Evolutionary conservation across 2,113 vertebrate species (phyloP).

Genomic region (Clarias batrachus): DNA sequence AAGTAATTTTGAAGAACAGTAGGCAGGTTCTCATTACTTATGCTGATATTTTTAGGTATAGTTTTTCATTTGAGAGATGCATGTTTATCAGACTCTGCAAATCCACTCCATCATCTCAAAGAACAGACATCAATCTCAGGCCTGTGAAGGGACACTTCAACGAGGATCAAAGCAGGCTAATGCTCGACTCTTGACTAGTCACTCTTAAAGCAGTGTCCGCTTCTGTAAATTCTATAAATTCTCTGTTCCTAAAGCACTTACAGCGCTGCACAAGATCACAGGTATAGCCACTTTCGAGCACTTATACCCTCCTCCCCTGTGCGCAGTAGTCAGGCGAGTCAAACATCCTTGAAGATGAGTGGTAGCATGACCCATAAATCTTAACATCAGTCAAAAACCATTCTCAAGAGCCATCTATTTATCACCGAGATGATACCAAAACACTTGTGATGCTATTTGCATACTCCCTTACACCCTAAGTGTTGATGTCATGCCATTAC

Average conservation of each 20-base stretch:
- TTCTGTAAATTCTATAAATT: conserved; percentile 34
- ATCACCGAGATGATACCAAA: conserved; percentile 37
- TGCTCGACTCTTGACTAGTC: conserved; percentile 31
- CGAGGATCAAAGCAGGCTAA: conserved; percentile 45
- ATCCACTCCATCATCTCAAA: conserved; percentile 25
- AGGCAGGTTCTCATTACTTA: conserved; percentile 35
- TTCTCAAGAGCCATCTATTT: conserved; percentile 40
- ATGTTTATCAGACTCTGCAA: conserved; percentile 38
- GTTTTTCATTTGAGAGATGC: conserved; percentile 28
- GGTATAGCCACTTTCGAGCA: conserved; percentile 33
- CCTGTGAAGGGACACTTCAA: conserved; percentile 28
- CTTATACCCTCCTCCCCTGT: background rate
- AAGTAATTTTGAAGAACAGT: conserved; percentile 27
- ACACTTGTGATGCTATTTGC: conserved; percentile 20
- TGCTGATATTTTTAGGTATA: conserved; percentile 14
- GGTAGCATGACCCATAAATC: conserved; percentile 36
- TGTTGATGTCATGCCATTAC: background rate
- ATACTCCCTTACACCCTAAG: background rate
- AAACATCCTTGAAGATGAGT: conserved; percentile 36
- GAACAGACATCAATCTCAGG: conserved; percentile 33
- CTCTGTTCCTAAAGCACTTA: conserved; percentile 27
- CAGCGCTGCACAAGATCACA: conserved; percentile 18
- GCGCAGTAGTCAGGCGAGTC: conserved; percentile 8
- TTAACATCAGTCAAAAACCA: conserved; percentile 36
- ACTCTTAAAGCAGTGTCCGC: conserved; percentile 34